Evolutionary conservation across 2,888 invertebrate species (phyloP).

Genomic region (Ypsolopha sequella): DNA sequence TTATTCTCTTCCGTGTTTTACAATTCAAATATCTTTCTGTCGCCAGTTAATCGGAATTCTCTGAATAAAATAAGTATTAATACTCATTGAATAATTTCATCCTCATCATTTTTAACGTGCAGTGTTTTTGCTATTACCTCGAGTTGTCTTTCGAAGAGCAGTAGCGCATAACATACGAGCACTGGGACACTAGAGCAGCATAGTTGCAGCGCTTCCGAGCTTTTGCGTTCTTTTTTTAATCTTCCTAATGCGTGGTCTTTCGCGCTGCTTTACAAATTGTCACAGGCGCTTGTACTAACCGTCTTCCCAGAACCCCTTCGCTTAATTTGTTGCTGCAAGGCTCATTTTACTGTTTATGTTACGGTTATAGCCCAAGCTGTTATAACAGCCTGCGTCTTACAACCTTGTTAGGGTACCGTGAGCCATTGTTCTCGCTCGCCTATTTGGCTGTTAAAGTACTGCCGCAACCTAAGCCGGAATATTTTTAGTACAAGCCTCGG

Average conservation of each 20-base stretch:
- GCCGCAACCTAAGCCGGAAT: no score
- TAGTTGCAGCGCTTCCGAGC: conserved; percentile 39
- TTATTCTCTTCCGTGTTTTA: no score
- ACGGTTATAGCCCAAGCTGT: conserved; percentile 10
- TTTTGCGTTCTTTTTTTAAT: conserved; percentile 58
- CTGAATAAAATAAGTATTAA: conserved; percentile 1
- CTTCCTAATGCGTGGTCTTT: conserved; percentile 60
- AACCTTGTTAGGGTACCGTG: conserved; percentile 10
- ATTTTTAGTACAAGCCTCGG: no score
- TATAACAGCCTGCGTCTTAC: conserved; percentile 16
- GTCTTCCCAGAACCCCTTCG: not conserved
- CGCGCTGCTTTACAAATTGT: conserved; percentile 44
- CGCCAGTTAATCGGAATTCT: not conserved
- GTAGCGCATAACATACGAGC: conserved; percentile 2
- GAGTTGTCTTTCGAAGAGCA: not conserved
- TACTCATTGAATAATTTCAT: not conserved
- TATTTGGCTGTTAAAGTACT: not conserved
- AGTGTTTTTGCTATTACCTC: not conserved
- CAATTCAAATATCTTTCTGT: not conserved
- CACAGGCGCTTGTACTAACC: conserved; percentile 27
- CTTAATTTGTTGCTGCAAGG: conserved; percentile 4
- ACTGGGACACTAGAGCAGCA: conserved; percentile 13
- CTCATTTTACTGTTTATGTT: conserved; percentile 3
- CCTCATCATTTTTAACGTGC: not conserved
- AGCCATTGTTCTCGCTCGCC: conserved; percentile 4